Conservation (phyloP, 2,888 invertebrate genomes). For the Eupithecia exiguata region DNA sequence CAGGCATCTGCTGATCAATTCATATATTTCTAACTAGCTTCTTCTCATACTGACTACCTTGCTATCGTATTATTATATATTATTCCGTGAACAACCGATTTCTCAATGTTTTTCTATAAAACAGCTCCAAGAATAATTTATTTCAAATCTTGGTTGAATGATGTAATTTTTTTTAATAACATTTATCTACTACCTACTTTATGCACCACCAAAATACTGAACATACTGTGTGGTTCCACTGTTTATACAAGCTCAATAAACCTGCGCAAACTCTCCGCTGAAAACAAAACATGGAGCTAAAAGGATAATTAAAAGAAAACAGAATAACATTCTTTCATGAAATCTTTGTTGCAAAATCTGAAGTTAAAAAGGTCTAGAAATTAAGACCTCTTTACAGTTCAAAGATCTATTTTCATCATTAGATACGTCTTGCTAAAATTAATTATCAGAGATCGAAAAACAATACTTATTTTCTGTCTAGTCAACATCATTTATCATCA, state of each 20-base stretch:
- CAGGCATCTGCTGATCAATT: no score
- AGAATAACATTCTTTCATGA: neutral
- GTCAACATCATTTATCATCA: neutral
- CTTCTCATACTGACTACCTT: no score
- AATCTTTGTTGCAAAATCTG: neutral
- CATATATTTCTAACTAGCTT: no score
- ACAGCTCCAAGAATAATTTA: no score
- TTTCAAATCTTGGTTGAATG: no score
- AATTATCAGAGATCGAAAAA: neutral
- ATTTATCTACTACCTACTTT: no score
- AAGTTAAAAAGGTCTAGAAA: neutral
- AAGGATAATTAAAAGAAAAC: constrained; percentile 1
- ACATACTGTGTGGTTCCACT: neutral
- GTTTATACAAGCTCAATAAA: neutral
- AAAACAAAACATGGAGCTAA: neutral
- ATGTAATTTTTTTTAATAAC: no score
- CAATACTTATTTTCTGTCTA: neutral
- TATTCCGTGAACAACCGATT: no score
- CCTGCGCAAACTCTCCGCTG: neutral
- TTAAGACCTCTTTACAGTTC: neutral
- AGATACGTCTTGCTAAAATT: neutral
- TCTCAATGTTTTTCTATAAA: no score
- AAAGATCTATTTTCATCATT: neutral
- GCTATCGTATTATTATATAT: no score
- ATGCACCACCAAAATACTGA: neutral